Evolutionary conservation across 23 tunicate genomes (phyloP).

Genomic region (Aplidium turbinatum): DNA sequence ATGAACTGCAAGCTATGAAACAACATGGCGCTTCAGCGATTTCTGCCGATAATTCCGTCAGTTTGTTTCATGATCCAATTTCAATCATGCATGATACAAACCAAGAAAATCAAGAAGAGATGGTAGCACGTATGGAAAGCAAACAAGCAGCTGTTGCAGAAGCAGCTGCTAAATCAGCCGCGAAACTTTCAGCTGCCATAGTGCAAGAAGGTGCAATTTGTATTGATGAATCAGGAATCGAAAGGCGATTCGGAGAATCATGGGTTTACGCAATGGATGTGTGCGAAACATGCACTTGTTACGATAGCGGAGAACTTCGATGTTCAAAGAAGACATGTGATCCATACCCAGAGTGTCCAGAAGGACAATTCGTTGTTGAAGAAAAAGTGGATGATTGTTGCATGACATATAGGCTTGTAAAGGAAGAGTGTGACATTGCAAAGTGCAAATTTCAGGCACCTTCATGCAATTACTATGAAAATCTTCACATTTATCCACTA

Average conservation of each 20-base stretch:
- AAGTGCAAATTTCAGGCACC: constrained; percentile 42
- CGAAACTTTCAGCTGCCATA: constrained; percentile 45
- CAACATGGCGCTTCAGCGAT: constrained; percentile 50
- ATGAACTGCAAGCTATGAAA: constrained; percentile 36
- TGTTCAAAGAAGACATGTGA: constrained; percentile 73
- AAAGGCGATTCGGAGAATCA: constrained; percentile 70
- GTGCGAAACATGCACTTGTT: constrained; percentile 88
- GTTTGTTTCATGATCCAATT: constrained; percentile 63
- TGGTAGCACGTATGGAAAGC: constrained; percentile 17
- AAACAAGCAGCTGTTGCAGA: constrained; percentile 56
- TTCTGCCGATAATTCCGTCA: constrained; percentile 50
- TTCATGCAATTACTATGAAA: constrained; percentile 55
- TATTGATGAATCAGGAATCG: constrained; percentile 85
- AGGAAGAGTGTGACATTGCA: constrained; percentile 70
- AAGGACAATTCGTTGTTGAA: constrained; percentile 80
- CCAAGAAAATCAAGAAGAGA: constrained; percentile 4
- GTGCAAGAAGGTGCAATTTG: constrained; percentile 71
- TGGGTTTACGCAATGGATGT: constrained; percentile 69
- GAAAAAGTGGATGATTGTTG: constrained; percentile 78
- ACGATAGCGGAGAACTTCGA: constrained; percentile 48
- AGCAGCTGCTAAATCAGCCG: constrained; percentile 66
- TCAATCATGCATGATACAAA: constrained; percentile 18
- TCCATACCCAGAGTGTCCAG: constrained; percentile 88
- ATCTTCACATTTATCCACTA: constrained; percentile 27
- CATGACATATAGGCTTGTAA: constrained; percentile 68